phyloP scores from a whole-genome alignment of 2,797 vertebrate species.

The Carduelis carduelis region DNA sequence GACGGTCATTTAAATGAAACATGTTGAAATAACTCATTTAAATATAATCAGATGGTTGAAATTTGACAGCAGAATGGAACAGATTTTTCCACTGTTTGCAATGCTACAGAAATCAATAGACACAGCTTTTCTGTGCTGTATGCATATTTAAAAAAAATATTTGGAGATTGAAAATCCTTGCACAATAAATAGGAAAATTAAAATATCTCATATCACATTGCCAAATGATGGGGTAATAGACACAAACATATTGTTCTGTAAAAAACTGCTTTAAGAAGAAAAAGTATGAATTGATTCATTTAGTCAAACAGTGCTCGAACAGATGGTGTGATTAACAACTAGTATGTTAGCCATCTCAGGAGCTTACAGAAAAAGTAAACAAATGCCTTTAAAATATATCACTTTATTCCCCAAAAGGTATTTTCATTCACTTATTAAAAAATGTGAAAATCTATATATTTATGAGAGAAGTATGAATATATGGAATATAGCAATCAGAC shows the following conservation, averaged over 20 bases:
- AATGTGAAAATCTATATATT: constrained; percentile 59
- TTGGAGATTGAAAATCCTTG: constrained; percentile 78
- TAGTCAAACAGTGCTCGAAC: constrained; percentile 73
- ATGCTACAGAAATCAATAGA: constrained; percentile 77
- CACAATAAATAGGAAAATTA: constrained; percentile 80
- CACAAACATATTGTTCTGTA: constrained; percentile 80
- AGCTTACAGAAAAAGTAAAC: constrained; percentile 78
- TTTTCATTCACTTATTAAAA: constrained; percentile 70
- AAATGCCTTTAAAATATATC: constrained; percentile 72
- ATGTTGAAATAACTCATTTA: constrained; percentile 71
- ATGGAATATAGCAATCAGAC: not conserved
- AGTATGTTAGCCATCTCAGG: constrained; percentile 81
- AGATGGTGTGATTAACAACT: constrained; percentile 83
- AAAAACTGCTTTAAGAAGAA: constrained; percentile 74
- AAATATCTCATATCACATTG: constrained; percentile 78
- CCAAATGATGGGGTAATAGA: constrained; percentile 80
- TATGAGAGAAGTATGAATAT: not conserved
- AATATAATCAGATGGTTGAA: constrained; percentile 81
- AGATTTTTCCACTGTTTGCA: constrained; percentile 79
- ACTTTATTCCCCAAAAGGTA: constrained; percentile 74
- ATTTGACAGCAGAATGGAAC: constrained; percentile 77
- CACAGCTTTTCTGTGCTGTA: constrained; percentile 75
- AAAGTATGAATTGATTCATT: constrained; percentile 77
- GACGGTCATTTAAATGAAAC: constrained; percentile 63
- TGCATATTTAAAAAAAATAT: constrained; percentile 74